phyloP scores from a whole-genome alignment of 1,140 invertebrate species.

The Elysia chlorotica region DNA sequence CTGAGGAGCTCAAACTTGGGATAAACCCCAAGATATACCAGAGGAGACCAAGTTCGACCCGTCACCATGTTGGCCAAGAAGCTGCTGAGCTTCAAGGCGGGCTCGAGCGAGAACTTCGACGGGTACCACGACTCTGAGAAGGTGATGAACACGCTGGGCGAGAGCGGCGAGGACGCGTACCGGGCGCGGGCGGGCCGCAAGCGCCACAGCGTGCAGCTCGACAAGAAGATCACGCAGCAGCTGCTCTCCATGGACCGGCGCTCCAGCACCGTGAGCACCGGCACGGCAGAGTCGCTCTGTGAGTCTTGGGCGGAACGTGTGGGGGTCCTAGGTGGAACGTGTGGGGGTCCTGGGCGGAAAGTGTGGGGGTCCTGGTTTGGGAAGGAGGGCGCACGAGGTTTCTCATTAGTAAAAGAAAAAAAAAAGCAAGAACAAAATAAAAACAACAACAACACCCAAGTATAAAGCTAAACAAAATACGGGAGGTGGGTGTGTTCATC shows the following conservation, averaged over 20 bases:
- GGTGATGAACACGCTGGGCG: constrained; percentile 41
- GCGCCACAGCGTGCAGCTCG: constrained; percentile 54
- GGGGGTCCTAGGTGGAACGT: neutral
- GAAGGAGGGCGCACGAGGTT: no score
- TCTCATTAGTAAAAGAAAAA: no score
- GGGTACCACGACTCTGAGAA: constrained; percentile 49
- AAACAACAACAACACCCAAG: no score
- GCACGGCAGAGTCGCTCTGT: constrained; percentile 50
- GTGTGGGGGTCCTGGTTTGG: no score
- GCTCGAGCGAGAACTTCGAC: constrained; percentile 41
- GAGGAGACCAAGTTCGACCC: neutral
- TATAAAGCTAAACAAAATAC: no score
- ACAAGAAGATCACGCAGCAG: constrained; percentile 51
- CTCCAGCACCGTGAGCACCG: constrained; percentile 44
- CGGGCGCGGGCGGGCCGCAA: constrained; percentile 46
- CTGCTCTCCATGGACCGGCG: constrained; percentile 35
- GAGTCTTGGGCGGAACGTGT: no score
- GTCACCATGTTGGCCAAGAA: constrained; percentile 46
- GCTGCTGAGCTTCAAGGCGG: constrained; percentile 40
- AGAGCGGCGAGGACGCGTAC: constrained; percentile 48
- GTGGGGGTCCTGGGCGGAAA: no score
- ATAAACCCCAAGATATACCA: neutral
- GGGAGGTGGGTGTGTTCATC: no score
- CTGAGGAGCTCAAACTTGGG: neutral
- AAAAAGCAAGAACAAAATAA: no score